Evolutionary conservation across 2,797 vertebrate genomes (phyloP).

Genomic region (Mormyrops attenuatus): DNA sequence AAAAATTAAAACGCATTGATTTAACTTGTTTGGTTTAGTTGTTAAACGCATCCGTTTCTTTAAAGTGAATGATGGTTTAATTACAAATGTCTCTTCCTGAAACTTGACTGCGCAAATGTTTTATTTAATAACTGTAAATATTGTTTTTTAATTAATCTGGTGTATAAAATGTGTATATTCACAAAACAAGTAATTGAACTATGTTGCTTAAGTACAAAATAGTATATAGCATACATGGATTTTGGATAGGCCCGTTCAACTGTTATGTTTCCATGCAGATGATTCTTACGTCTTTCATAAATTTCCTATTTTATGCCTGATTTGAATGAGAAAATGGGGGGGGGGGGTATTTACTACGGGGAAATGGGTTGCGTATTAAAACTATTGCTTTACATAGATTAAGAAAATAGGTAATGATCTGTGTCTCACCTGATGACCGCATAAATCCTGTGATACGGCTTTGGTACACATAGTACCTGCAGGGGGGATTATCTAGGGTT

Average conservation of each 20-base stretch:
- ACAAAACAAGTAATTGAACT: not conserved
- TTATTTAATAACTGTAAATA: not conserved
- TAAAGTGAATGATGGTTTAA: not conserved
- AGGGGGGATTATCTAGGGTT: not conserved
- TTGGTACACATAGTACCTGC: not conserved
- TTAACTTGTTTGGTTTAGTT: not conserved
- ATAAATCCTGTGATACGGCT: slow-evolving; percentile 5
- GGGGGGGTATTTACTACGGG: not conserved
- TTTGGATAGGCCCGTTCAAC: not conserved
- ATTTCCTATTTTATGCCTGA: not conserved
- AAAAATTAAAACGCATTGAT: not conserved
- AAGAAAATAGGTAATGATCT: slow-evolving; percentile 3
- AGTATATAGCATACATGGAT: not conserved
- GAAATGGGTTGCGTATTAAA: not conserved
- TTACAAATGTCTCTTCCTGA: not conserved
- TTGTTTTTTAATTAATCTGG: not conserved
- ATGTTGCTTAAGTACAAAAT: not conserved
- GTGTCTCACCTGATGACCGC: not conserved
- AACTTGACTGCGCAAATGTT: not conserved
- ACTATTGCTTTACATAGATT: slow-evolving; percentile 10
- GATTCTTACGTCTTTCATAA: not conserved
- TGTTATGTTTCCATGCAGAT: not conserved
- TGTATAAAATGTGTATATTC: not conserved
- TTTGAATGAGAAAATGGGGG: not conserved
- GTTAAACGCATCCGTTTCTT: not conserved